Evolutionary conservation across 2,113 vertebrate genomes (phyloP).

Genomic region (Heterochromis multidens): DNA sequence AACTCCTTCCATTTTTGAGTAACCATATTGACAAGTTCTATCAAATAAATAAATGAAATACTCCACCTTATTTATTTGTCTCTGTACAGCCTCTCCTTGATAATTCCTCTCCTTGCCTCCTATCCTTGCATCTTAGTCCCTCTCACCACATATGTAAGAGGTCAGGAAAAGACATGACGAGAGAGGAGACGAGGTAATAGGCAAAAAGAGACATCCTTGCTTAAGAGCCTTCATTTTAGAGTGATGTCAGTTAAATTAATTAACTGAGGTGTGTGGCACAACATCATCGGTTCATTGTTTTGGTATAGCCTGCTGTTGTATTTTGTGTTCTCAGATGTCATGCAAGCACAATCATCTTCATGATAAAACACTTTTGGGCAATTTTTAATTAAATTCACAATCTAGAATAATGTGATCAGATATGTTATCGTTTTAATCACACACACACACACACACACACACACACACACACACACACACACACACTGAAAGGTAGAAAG

Average conservation of each 20-base stretch:
- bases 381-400: accelerated
- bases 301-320: too few relatives aligned
- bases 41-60: background rate
- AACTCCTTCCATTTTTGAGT: background rate
- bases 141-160: background rate
- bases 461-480: background rate
- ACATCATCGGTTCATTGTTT: background rate
- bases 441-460: too few relatives aligned
- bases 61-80: background rate
- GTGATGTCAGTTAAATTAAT: too few relatives aligned
- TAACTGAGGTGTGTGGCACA: too few relatives aligned
- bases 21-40: background rate
- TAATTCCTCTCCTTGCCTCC: too few relatives aligned
- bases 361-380: background rate
- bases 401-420: background rate
- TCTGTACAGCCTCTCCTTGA: too few relatives aligned
- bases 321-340: too few relatives aligned
- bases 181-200: background rate
- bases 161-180: background rate
- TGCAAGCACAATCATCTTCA: background rate
- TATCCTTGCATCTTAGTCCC: too few relatives aligned
- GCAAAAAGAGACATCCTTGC: background rate
- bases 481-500: background rate
- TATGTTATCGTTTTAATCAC: background rate
- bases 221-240: background rate